A percentile compares a stretch with the other conserved stretches of the same genome.
phyloP scores from a whole-genome alignment of 2,113 vertebrate species.

The Aldabrachelys gigantea region DNA sequence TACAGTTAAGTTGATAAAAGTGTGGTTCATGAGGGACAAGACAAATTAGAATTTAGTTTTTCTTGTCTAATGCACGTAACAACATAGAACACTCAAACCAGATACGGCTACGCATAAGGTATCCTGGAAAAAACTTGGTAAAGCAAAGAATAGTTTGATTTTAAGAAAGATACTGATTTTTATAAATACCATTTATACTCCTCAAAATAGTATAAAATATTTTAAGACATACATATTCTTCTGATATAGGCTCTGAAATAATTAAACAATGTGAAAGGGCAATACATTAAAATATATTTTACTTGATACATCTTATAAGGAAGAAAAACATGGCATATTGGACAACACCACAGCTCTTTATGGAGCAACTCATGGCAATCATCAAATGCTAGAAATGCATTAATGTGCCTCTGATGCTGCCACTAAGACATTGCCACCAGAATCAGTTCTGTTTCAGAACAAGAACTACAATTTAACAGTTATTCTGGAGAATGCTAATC shows the following conservation, averaged over 20 bases:
- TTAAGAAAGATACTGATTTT: background rate
- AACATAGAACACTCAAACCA: background rate
- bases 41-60: background rate
- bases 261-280: background rate
- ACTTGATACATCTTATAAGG: background rate
- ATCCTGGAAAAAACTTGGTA: background rate
- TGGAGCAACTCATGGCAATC: no score
- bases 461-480: no score
- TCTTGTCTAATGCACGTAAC: background rate
- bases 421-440: no score
- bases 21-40: background rate
- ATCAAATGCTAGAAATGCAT: no score
- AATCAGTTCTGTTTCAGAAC: no score
- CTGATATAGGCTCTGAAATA: background rate
- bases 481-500: no score
- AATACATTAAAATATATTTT: background rate
- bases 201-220: background rate
- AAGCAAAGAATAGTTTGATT: background rate
- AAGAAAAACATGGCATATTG: background rate
- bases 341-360: background rate
- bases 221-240: background rate
- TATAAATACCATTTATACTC: background rate
- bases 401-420: no score
- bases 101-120: background rate
- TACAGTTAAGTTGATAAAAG: background rate